Conservation (phyloP, 2,113 vertebrate species). For the Fukomys damarensis region DNA sequence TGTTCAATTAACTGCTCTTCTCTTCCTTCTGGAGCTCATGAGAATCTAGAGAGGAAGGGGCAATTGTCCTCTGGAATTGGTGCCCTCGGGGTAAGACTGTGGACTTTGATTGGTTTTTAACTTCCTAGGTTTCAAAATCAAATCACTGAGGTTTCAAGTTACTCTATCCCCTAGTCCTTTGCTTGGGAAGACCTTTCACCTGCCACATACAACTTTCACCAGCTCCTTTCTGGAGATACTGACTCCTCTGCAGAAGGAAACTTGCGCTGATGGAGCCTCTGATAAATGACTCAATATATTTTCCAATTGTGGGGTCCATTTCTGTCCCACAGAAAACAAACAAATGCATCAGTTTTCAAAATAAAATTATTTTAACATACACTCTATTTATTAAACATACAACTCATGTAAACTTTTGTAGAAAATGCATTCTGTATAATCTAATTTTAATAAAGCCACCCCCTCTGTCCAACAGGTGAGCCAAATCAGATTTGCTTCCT, state of each 20-base stretch:
- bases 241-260: background rate
- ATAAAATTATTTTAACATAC: background rate
- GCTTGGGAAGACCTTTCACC: background rate
- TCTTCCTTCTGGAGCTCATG: background rate
- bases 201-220: no score
- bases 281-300: background rate
- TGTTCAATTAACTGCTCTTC: background rate
- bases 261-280: background rate
- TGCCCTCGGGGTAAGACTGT: background rate
- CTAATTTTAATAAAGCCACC: background rate
- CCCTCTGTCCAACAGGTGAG: background rate
- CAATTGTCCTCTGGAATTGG: background rate
- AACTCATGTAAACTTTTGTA: background rate
- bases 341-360: background rate
- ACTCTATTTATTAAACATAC: background rate
- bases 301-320: background rate
- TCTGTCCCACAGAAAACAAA: background rate
- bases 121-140: background rate
- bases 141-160: background rate
- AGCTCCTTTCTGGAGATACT: background rate
- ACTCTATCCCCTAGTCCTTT: background rate
- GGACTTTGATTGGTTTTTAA: background rate
- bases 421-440: background rate
- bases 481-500: background rate
- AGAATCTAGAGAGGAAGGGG: no score